Evolutionary conservation across 2,888 invertebrate genomes (phyloP).

Genomic region (Macrophya alboannulata): DNA sequence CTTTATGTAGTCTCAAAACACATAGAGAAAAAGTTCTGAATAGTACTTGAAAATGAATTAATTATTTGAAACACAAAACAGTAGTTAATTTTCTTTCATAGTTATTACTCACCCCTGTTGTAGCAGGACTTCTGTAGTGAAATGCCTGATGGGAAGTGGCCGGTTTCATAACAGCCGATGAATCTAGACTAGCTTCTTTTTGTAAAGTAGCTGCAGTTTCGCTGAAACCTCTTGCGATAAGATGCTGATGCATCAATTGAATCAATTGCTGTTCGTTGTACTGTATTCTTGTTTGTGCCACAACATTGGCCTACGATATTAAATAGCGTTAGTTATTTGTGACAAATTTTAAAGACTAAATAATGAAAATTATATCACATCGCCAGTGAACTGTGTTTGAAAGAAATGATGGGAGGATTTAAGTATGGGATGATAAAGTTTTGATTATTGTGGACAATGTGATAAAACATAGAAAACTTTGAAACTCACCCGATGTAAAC

Average conservation of each 20-base stretch:
- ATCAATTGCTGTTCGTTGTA: slow-evolving; percentile 97
- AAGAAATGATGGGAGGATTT: neutral
- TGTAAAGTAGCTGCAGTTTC: slow-evolving; percentile 89
- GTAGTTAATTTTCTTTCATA: slow-evolving; percentile 49
- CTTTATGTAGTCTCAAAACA: neutral
- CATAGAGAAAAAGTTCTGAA: slow-evolving; percentile 44
- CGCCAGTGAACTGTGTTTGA: neutral
- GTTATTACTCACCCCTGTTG: slow-evolving; percentile 69
- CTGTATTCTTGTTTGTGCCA: slow-evolving; percentile 97
- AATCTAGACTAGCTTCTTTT: slow-evolving; percentile 88
- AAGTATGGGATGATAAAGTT: slow-evolving; percentile 14
- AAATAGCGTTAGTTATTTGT: slow-evolving; percentile 52
- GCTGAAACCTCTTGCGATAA: slow-evolving; percentile 88
- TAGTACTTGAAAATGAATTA: neutral
- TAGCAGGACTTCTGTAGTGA: slow-evolving; percentile 75
- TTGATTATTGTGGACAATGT: neutral
- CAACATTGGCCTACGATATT: slow-evolving; percentile 90
- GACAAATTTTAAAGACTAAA: neutral
- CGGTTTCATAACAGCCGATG: slow-evolving; percentile 80
- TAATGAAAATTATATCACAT: neutral
- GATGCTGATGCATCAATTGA: slow-evolving; percentile 94
- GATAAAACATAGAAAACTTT: slow-evolving; percentile 19
- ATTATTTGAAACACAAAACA: neutral
- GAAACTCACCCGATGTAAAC: slow-evolving; percentile 90
- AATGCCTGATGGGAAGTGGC: slow-evolving; percentile 74